Evolutionary conservation across 37 sponge, comb jelly and placozoan species (phyloP).

Genomic region (Theonella swinhoei): DNA sequence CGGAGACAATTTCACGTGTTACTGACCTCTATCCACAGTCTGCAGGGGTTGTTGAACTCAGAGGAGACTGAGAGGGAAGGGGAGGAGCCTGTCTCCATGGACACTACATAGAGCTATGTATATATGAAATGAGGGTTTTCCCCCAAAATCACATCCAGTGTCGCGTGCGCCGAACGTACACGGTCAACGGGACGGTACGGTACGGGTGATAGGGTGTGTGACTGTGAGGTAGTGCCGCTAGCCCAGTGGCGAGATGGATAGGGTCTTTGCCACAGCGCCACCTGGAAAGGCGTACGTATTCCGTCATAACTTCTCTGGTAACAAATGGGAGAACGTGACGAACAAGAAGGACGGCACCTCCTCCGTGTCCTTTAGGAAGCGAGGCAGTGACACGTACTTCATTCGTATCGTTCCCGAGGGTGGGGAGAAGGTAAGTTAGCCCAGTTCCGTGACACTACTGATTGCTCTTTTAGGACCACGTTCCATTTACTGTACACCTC

Average conservation of each 20-base stretch:
- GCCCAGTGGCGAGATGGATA: too few relatives aligned
- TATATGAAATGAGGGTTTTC: neutral
- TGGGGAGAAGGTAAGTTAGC: neutral
- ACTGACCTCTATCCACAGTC: slow-evolving; percentile 78
- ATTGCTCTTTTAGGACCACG: too few relatives aligned
- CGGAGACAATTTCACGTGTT: slow-evolving; percentile 81
- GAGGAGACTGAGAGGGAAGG: neutral
- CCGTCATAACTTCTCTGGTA: neutral
- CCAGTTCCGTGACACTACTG: too few relatives aligned
- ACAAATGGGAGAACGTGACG: slow-evolving; percentile 30
- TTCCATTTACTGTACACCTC: too few relatives aligned
- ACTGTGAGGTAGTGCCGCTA: too few relatives aligned
- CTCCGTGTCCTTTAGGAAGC: slow-evolving; percentile 22
- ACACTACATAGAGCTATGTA: slow-evolving; percentile 21
- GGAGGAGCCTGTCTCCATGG: slow-evolving; percentile 32
- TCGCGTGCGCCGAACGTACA: too few relatives aligned
- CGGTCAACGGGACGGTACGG: too few relatives aligned
- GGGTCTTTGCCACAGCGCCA: neutral
- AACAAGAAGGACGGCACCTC: neutral
- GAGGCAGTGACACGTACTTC: neutral
- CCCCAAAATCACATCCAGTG: too few relatives aligned
- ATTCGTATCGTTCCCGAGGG: neutral
- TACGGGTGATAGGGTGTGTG: too few relatives aligned
- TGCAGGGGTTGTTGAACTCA: slow-evolving; percentile 58
- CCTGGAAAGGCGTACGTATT: neutral